Evolutionary conservation across 2,888 invertebrate genomes (phyloP), one percentile per base, ranked within the genome.

Genomic region (Phlogophora meticulosa): DNA sequence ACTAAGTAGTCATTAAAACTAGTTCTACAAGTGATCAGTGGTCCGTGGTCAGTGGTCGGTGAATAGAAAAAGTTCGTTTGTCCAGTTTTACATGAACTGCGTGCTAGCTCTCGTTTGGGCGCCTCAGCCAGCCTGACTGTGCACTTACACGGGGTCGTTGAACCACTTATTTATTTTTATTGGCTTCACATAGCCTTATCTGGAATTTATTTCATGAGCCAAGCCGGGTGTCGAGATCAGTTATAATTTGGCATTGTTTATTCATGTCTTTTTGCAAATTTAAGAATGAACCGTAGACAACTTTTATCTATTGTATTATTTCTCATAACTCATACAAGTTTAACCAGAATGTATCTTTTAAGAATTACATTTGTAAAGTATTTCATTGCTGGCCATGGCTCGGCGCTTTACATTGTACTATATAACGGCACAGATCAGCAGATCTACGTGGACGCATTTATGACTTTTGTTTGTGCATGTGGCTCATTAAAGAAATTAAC

Each of bases 1-100:
- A 28, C 28, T 28, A 28, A 61, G 17, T 28, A 42, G 64, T 73
- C 52, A 74, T 80, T 74, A 46, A 76, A 71, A 80, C 70, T 60
- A 60, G 71, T 68, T 70, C 7, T 60, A n/a, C 15, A n/a, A 32
- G 42, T 17, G 34, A 58, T 34, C 36, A 42, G 28, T 28, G 34
- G 55, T 34, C 32, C 42, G 36, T 38, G 24, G n/a, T 34, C 36
- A 42, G 28, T 28, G 34, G 55, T 34, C 32, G 42, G 36, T 38
- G 24, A 52, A 15, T 60, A 70, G 60, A 63, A 57, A 70, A 34
- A 53, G 38, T 65, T 58, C 45, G 51, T 32, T 49, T 20, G 34
- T 49, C 17, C 34, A 71, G 52, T 63, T 60, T 32, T 1, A 42
- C 43, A 42, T 40, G 46, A 59, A 34, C 43, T 13, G 38, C 22